Evolutionary conservation across 37 sponge, comb jelly and placozoan genomes (phyloP).

Genomic region (Dysidea cf. avara): DNA sequence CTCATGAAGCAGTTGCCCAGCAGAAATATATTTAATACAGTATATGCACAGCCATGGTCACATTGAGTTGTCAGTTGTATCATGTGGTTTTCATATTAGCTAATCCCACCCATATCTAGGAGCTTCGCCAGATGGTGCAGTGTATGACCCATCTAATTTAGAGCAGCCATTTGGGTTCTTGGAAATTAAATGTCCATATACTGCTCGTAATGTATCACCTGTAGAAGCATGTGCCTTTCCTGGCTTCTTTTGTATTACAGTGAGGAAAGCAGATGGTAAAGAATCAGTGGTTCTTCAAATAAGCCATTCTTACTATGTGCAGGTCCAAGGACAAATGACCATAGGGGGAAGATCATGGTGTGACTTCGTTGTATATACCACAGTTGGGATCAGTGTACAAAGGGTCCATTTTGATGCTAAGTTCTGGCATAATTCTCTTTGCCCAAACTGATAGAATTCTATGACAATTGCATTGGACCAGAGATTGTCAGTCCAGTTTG

Average conservation of each 20-base stretch:
- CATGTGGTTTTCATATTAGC: constrained; percentile 27
- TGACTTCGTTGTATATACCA: constrained; percentile 59
- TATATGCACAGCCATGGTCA: constrained; percentile 8
- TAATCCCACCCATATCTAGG: constrained; percentile 29
- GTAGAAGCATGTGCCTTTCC: constrained; percentile 9
- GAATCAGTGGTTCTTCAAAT: too few species aligned
- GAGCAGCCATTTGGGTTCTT: constrained; percentile 13
- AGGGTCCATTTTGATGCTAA: constrained; percentile 28
- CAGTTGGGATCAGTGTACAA: constrained; percentile 40
- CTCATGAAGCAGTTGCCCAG: constrained; percentile 16
- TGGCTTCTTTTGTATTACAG: too few species aligned
- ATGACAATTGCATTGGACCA: constrained; percentile 59
- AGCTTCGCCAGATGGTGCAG: constrained; percentile 47
- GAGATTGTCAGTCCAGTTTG: constrained; percentile 63
- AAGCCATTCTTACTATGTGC: constrained; percentile 37
- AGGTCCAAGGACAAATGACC: constrained; percentile 61
- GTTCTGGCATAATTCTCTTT: constrained; percentile 26
- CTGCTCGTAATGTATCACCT: constrained; percentile 21
- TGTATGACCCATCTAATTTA: constrained; percentile 22
- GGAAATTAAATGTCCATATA: constrained; percentile 46
- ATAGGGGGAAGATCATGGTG: constrained; percentile 56
- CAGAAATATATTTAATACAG: neutral
- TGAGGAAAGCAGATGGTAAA: too few species aligned
- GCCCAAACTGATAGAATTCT: constrained; percentile 51
- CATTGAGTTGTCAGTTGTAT: neutral